phyloP scores from a whole-genome alignment of 2,113 vertebrate genomes.

The Nothoprocta pentlandii region DNA sequence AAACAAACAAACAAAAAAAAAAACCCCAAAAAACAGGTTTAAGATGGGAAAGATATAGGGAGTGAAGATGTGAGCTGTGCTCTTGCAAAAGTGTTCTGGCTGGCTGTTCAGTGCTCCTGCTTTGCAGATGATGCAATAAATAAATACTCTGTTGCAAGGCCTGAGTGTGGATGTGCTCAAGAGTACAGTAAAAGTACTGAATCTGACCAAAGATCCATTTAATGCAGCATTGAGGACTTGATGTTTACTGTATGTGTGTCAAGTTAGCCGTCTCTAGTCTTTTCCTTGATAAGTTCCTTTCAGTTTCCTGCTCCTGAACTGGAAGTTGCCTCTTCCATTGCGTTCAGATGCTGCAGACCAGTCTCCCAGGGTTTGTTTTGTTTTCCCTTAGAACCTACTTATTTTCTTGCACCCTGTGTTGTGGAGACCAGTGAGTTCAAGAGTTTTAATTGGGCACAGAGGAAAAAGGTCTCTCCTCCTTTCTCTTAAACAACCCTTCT shows the following conservation, averaged over 20 bases:
- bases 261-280: neutral
- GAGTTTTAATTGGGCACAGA: conserved; percentile 13
- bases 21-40: neutral
- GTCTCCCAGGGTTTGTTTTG: neutral
- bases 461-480: neutral
- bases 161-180: neutral
- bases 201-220: neutral
- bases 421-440: neutral
- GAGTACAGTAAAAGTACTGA: neutral
- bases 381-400: neutral
- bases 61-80: neutral
- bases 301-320: neutral
- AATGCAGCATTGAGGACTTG: neutral
- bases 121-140: neutral
- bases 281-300: neutral
- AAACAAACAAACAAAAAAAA: neutral
- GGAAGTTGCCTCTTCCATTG: neutral
- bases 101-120: neutral
- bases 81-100: neutral
- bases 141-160: neutral
- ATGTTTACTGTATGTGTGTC: neutral
- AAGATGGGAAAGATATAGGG: neutral
- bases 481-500: neutral
- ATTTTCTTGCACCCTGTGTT: neutral
- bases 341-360: neutral